phyloP scores from a whole-genome alignment of 2,797 vertebrate species.

The Bradypodion ventrale region DNA sequence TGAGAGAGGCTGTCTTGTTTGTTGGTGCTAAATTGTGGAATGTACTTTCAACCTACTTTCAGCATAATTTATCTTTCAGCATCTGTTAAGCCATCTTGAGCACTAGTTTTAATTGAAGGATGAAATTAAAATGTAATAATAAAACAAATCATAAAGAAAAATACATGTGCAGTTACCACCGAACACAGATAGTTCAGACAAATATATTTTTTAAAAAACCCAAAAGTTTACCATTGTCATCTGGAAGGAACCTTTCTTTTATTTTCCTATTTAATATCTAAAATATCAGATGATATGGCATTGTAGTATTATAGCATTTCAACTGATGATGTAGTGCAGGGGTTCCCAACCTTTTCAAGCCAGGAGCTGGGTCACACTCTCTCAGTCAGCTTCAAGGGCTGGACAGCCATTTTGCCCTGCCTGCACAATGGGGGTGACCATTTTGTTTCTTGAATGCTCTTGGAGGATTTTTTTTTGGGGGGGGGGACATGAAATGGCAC shows the following conservation, averaged over 20 bases:
- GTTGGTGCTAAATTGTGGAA: not conserved
- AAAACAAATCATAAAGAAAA: not conserved
- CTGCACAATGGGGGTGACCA: too few species aligned
- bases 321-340: not conserved
- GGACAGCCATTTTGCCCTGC: too few species aligned
- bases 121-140: not conserved
- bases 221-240: not conserved
- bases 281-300: not conserved
- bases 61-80: not conserved
- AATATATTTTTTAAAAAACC: too few species aligned
- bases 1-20: not conserved
- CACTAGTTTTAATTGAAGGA: not conserved
- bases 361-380: too few species aligned
- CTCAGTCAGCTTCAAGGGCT: too few species aligned
- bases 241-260: not conserved
- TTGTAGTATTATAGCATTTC: not conserved
- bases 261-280: not conserved
- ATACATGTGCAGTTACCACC: not conserved
- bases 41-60: not conserved
- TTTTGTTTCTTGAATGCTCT: too few species aligned
- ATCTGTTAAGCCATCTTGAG: not conserved
- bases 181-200: not conserved
- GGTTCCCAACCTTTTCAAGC: too few species aligned
- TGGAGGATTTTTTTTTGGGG: too few species aligned
- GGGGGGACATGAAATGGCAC: too few species aligned